These are phyloP conservation scores for Sylvia borin DNA, from an alignment of 2,797 vertebrate species.

Conservation along the genomic window DNA sequence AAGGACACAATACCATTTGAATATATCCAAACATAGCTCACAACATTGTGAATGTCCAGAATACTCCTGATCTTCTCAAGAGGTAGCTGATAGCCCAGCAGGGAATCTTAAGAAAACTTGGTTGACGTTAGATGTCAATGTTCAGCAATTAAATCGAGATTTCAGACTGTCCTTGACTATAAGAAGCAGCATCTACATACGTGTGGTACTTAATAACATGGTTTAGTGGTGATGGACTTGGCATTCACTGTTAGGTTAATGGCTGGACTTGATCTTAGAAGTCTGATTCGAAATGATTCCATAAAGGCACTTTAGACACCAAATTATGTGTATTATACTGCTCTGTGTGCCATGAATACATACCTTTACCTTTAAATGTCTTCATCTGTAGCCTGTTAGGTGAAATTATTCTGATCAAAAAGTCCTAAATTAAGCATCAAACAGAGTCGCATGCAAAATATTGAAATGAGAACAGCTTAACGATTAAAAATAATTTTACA, in stretches of 20 bases:
- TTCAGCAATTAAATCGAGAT: background rate
- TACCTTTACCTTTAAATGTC: background rate
- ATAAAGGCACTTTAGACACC: background rate
- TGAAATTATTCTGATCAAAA: background rate
- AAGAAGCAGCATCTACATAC: background rate
- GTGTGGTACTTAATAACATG: too few species aligned
- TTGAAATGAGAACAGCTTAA: background rate
- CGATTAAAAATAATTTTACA: background rate
- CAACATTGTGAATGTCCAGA: background rate
- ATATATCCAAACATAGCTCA: background rate
- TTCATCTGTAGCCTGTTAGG: background rate
- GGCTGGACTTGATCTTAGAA: background rate
- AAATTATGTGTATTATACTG: background rate
- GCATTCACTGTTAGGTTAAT: background rate
- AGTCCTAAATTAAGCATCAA: background rate
- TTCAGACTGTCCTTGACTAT: background rate
- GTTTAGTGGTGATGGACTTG: background rate
- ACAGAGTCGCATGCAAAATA: background rate
- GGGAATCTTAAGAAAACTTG: background rate
- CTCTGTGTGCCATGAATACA: rapidly evolving
- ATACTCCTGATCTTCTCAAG: background rate
- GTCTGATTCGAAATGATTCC: background rate
- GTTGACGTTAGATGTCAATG: background rate
- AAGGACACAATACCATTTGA: background rate
- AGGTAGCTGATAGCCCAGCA: background rate